phyloP scores from a whole-genome alignment of 2,113 vertebrate species.

The Anguilla rostrata region DNA sequence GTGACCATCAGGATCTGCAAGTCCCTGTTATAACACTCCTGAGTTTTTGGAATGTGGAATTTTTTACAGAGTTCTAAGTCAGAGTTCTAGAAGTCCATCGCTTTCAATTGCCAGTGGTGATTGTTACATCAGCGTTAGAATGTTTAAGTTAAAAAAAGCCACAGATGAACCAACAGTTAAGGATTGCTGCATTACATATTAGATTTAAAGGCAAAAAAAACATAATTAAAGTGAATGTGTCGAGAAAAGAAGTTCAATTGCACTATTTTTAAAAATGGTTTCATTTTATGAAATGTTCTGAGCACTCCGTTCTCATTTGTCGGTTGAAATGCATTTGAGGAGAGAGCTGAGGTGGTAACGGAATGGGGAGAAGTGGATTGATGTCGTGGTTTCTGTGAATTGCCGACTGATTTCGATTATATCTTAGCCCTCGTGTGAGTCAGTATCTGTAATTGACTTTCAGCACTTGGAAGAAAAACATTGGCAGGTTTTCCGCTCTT shows the following conservation, averaged over 20 bases:
- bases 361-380: background rate
- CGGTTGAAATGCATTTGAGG: background rate
- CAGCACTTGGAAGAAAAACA: conserved; percentile 12
- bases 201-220: no score
- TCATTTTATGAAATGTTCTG: background rate
- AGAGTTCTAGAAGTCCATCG: no score
- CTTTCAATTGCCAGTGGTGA: no score
- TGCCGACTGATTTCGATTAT: conserved; percentile 10
- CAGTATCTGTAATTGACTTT: conserved; percentile 1
- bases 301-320: background rate
- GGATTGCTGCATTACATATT: no score
- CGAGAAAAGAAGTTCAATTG: no score
- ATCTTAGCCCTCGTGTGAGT: background rate
- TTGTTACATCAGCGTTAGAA: no score
- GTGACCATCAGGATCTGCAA: background rate
- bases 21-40: background rate
- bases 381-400: background rate
- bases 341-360: no score
- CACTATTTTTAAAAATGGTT: no score
- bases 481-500: background rate
- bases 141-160: no score
- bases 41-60: no score
- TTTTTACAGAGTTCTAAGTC: no score
- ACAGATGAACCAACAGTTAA: no score
- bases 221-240: background rate